A percentile compares a stretch with the other conserved stretches of the same genome.
Conservation (phyloP, 2,888 invertebrate species). For the Oegoconia quadripuncta region DNA sequence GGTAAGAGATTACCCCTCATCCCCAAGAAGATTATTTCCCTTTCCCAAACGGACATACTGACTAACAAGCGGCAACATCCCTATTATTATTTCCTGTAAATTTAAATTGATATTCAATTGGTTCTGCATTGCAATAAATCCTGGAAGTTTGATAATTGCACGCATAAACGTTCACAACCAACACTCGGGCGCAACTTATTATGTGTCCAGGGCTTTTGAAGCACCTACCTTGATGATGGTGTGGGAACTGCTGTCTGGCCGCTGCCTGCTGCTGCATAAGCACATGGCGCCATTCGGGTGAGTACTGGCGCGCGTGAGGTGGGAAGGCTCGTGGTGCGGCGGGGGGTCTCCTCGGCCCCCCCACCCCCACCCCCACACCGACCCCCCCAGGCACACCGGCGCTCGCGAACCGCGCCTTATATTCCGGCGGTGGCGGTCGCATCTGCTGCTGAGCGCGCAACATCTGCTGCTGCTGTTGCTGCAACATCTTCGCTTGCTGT, state of each 20-base stretch:
- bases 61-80: too few species aligned
- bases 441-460: constrained; percentile 75
- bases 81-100: too few species aligned
- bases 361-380: constrained; percentile 28
- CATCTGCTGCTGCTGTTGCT: constrained; percentile 84
- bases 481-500: constrained; percentile 83
- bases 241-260: constrained; percentile 63
- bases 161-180: too few species aligned
- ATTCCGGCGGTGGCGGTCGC: constrained; percentile 92
- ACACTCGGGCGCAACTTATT: too few species aligned
- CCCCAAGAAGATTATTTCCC: too few species aligned
- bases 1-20: too few species aligned
- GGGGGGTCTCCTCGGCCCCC: constrained; percentile 40
- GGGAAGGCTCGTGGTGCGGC: constrained; percentile 46
- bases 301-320: constrained; percentile 61
- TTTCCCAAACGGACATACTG: too few species aligned
- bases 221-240: constrained; percentile 64
- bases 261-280: constrained; percentile 80
- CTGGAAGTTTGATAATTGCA: too few species aligned
- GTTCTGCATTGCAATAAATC: too few species aligned
- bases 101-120: too few species aligned
- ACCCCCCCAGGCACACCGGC: constrained; percentile 33
- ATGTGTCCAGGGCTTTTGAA: too few species aligned
- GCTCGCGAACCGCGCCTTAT: constrained; percentile 84
- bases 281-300: constrained; percentile 71